phyloP scores from a whole-genome alignment of 2,113 vertebrate genomes.

The Origma solitaria region DNA sequence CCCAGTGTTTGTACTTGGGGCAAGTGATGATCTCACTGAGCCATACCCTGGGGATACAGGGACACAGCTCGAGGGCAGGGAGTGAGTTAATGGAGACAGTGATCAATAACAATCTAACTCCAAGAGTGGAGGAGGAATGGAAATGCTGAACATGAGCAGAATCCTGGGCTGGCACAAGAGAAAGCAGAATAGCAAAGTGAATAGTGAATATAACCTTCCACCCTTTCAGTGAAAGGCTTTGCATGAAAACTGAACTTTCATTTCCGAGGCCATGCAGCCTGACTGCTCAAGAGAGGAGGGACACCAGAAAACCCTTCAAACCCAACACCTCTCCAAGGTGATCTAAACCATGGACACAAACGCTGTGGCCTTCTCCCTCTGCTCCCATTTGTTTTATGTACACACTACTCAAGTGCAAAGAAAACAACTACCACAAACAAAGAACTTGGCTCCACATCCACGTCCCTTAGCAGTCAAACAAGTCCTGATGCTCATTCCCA shows the following conservation, averaged over 20 bases:
- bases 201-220: neutral
- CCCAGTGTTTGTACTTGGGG: neutral
- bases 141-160: neutral
- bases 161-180: neutral
- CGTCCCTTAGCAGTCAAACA: fast-evolving
- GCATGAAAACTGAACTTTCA: neutral
- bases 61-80: neutral
- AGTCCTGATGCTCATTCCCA: neutral
- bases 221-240: neutral
- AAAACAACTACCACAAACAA: neutral
- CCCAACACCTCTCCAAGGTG: neutral
- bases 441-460: neutral
- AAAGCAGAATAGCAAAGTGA: neutral
- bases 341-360: neutral
- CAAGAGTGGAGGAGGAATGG: neutral
- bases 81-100: neutral
- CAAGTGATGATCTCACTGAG: neutral
- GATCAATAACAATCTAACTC: neutral
- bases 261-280: neutral
- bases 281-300: neutral
- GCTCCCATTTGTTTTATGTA: neutral
- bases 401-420: neutral
- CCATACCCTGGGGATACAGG: neutral
- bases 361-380: neutral
- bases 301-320: neutral